Evolutionary conservation across 2,888 invertebrate genomes (phyloP), one percentile per base, ranked within the genome.

Genomic region (Leucophora obtusa): DNA sequence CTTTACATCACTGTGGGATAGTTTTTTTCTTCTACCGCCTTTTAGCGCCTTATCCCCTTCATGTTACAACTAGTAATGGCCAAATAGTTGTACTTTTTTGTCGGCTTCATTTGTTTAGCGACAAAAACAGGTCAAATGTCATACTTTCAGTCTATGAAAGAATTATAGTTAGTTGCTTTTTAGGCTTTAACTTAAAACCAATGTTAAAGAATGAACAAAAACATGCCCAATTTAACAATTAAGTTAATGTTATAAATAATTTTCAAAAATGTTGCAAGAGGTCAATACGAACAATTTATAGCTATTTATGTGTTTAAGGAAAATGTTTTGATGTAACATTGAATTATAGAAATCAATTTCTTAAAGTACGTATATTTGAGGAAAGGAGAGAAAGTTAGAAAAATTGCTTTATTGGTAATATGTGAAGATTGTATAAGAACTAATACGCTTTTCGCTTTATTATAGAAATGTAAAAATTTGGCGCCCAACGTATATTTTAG

Each of bases 91-190:
- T 28, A 28, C 28, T 78, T 28, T 35, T 51, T 80, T 71, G 75
- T 66, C 71, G 70, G 76, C 68, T 58, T 66, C 72, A 66, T 76
- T 73, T 68, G 68, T 77, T 81, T 68, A 70, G 77, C 65, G 77
- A 77, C 77, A 77, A 70, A 81, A 81, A 56, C 73, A 51, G 81
- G 77, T 81, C 81, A 81, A 66, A 77, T 74, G 81, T 77, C 81
- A 77, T 70, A 62, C 59, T 72, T 70, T 81, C 60, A 35, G 76
- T 65, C 59, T 51, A 73, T 28, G 28, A 3, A 38, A 76, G 77
- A 71, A 71, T 71, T 71, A 77, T 71, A 66, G 70, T 77, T 54
- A 47, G 21, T 14, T 28, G 71, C 47, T 65, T 28, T 50, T 33
- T 53, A 21, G 9, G 33, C 14, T 43, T 62, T 15, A 17, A 33